Evolutionary conservation across 2,888 invertebrate species (phyloP).

Genomic region (Colostygia pectinataria): DNA sequence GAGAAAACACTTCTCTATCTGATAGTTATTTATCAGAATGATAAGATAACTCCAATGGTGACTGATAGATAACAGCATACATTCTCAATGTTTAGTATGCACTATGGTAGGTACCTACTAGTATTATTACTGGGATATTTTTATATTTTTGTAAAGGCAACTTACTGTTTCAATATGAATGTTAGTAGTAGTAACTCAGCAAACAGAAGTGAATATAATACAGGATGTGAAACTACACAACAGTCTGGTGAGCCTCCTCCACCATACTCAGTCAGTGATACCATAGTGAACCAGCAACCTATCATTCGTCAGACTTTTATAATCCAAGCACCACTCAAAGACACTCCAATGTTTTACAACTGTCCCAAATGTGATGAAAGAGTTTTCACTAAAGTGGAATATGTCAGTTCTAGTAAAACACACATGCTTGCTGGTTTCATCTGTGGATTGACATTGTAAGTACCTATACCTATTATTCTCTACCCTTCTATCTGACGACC

Average conservation of each 20-base stretch:
- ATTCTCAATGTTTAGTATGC: conserved; percentile 41
- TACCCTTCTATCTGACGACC: no score
- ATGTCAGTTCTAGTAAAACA: conserved; percentile 66
- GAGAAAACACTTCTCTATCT: conserved; percentile 33
- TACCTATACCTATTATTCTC: no score
- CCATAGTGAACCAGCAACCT: conserved; percentile 43
- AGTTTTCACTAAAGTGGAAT: conserved; percentile 61
- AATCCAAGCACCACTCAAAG: conserved; percentile 54
- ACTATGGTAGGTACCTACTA: conserved; percentile 40
- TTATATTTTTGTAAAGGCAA: conserved; percentile 24
- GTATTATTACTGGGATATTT: conserved; percentile 16
- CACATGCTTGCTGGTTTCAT: conserved; percentile 73
- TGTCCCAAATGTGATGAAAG: conserved; percentile 63
- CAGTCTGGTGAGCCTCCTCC: conserved; percentile 59
- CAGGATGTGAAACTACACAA: conserved; percentile 39
- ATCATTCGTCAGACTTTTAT: conserved; percentile 57
- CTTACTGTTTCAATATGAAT: conserved; percentile 42
- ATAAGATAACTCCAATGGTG: conserved; percentile 50
- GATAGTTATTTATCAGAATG: conserved; percentile 46
- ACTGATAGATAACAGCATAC: conserved; percentile 44
- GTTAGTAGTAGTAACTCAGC: conserved; percentile 39
- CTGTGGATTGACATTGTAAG: conserved; percentile 72
- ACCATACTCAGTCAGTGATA: conserved; percentile 50
- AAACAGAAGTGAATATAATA: conserved; percentile 37
- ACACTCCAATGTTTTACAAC: conserved; percentile 52